Evolutionary conservation across 2,797 vertebrate species (phyloP).

Genomic region (Mareca strepera): DNA sequence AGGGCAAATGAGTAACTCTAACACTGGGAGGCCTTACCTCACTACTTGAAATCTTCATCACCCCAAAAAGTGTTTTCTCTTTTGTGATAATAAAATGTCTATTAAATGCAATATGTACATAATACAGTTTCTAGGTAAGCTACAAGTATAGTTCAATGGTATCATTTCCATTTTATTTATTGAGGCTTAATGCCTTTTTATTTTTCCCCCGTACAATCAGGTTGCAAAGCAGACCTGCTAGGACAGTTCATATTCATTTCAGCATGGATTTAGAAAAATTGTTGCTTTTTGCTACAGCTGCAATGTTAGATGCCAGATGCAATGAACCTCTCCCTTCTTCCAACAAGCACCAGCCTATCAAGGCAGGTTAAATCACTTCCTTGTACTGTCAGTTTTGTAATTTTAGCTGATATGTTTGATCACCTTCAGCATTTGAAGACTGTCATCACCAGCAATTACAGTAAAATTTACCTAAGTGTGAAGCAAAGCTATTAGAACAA

Average conservation of each 20-base stretch:
- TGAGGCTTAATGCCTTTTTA: not conserved
- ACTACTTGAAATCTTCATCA: not conserved
- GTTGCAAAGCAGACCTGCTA: not conserved
- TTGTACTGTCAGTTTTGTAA: not conserved
- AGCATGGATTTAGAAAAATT: not conserved
- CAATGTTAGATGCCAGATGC: rapidly evolving
- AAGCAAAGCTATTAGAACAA: not conserved
- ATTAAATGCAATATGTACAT: not conserved
- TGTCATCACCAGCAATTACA: not conserved
- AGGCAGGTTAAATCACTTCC: not conserved
- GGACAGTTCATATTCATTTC: not conserved
- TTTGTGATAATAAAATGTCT: not conserved
- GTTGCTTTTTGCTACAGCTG: not conserved
- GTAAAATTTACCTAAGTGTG: not conserved
- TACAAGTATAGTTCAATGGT: not conserved
- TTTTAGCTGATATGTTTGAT: not conserved
- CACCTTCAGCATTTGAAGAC: not conserved
- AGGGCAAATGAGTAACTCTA: not conserved
- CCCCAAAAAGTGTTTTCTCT: not conserved
- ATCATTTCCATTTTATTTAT: not conserved
- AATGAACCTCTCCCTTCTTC: not conserved
- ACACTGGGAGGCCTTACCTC: not conserved
- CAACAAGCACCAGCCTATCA: not conserved
- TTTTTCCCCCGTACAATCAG: not conserved
- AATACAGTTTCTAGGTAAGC: rapidly evolving